These are phyloP conservation scores for Phataginus tricuspis DNA, from an alignment of 2,797 vertebrate species.

Conservation along the genomic window DNA sequence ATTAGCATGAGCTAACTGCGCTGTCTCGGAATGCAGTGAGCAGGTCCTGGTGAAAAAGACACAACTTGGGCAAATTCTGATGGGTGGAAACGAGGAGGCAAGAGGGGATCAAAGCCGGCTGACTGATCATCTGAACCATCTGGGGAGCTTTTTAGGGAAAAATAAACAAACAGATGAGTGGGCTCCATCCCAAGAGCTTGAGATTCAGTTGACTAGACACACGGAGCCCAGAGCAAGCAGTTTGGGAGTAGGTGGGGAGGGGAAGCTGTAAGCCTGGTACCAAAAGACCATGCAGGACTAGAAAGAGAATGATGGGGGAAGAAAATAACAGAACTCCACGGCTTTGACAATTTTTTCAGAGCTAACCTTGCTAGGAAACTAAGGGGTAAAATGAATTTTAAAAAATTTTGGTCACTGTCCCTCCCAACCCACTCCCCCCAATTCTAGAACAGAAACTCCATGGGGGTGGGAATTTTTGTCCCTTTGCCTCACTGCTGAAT, in stretches of 20 bases:
- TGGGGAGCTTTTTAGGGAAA: not conserved
- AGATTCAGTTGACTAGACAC: not conserved
- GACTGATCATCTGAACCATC: not conserved
- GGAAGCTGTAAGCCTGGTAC: not conserved
- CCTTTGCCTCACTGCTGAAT: not conserved
- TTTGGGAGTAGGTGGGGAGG: too few relatives aligned
- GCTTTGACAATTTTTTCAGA: not conserved
- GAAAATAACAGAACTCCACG: not conserved
- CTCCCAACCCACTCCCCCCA: not conserved
- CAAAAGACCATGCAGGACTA: not conserved
- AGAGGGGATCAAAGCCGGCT: not conserved
- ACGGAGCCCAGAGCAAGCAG: not conserved
- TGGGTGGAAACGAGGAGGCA: not conserved
- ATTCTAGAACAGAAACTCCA: not conserved
- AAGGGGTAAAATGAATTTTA: slow-evolving; percentile 26
- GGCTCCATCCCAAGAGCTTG: not conserved
- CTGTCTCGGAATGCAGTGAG: not conserved
- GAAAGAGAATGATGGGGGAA: not conserved
- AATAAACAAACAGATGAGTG: not conserved
- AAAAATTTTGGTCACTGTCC: not conserved
- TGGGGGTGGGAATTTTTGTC: not conserved
- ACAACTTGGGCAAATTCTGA: not conserved
- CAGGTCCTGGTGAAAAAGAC: not conserved
- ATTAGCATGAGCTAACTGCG: not conserved
- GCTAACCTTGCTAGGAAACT: not conserved